Conservation (phyloP, 2,113 vertebrate genomes). For the Micromys minutus region DNA sequence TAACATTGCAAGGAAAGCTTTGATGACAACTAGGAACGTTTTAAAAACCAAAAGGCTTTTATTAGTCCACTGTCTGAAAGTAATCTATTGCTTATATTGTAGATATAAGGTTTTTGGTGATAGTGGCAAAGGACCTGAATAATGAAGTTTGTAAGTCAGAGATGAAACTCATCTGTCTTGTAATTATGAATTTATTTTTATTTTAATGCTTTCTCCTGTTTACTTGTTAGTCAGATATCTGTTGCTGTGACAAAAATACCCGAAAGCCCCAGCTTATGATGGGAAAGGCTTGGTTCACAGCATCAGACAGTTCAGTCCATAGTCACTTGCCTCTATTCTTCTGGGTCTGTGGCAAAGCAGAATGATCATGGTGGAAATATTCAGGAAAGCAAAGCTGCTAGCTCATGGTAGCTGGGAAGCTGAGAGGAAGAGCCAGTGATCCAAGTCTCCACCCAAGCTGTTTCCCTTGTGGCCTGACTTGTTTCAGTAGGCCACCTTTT, state of each 20-base stretch:
- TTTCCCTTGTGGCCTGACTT: background rate
- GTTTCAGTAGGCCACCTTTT: background rate
- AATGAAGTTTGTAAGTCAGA: background rate
- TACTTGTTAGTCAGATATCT: background rate
- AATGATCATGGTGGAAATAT: background rate
- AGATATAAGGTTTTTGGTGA: constrained; percentile 36
- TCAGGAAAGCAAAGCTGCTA: background rate
- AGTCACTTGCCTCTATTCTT: background rate
- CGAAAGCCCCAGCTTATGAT: background rate
- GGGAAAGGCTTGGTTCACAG: background rate
- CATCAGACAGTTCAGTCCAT: background rate
- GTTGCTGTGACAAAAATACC: background rate
- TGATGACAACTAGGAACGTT: constrained; percentile 22
- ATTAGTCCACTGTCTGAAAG: background rate
- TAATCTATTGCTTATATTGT: constrained; percentile 48
- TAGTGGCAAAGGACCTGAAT: constrained; percentile 2
- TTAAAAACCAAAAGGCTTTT: constrained; percentile 13
- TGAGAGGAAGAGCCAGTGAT: background rate
- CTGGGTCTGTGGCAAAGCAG: background rate
- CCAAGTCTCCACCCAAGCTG: background rate
- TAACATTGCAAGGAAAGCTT: constrained; percentile 46
- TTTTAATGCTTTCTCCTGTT: constrained; percentile 15
- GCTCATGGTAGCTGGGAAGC: background rate
- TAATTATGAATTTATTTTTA: constrained; percentile 56
- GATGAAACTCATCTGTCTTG: background rate